These are phyloP conservation scores for Pituophis catenifer DNA, from an alignment of 2,113 vertebrate genomes.

Conservation along the genomic window DNA sequence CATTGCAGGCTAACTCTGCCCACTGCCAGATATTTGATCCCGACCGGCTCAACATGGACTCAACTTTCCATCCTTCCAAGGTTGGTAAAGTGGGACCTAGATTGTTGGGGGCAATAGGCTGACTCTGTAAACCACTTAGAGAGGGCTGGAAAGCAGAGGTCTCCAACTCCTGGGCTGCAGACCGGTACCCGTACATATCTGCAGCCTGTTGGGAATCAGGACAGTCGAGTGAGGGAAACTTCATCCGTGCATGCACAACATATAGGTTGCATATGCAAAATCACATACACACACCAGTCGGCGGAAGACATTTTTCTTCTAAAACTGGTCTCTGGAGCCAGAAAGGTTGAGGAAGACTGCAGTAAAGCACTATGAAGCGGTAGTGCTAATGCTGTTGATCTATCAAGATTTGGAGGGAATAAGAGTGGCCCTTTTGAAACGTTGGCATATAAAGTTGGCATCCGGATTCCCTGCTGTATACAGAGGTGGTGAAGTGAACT, in stretches of 20 bases:
- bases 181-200: rapidly evolving
- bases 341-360: neutral
- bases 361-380: neutral
- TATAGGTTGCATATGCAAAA: neutral
- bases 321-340: neutral
- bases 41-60: neutral
- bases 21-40: neutral
- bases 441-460: neutral
- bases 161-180: neutral
- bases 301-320: neutral
- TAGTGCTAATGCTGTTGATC: neutral
- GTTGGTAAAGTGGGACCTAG: neutral
- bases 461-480: neutral
- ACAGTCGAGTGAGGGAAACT: neutral
- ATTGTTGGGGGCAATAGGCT: neutral
- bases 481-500: neutral
- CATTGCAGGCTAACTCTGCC: neutral
- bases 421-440: neutral
- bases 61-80: neutral
- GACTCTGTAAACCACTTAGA: neutral
- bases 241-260: neutral
- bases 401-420: neutral
- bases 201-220: neutral
- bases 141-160: neutral
- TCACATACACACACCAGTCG: rapidly evolving